Evolutionary conservation across 2,113 vertebrate genomes (phyloP), one percentile per base, ranked within the genome.

Genomic region (Clarias batrachus): DNA sequence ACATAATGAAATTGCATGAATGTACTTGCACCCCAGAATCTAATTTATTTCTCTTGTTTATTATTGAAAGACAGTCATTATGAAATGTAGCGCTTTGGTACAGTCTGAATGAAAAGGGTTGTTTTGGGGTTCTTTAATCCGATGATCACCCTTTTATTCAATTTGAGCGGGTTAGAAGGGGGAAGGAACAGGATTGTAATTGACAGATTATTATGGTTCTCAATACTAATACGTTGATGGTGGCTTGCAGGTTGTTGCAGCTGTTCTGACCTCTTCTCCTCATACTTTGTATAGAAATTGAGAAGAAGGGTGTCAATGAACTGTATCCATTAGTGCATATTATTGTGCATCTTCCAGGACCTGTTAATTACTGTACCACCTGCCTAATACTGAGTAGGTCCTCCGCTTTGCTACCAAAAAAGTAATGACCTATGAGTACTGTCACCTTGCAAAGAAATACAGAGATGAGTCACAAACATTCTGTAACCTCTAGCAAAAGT

Each of bases 1-100:
- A 94, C 94, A 59, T 87, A 89, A 89, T 87, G 80, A 89, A 89
- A 89, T 90, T 89, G 81, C 60, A 82, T 74, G 84, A 89, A 87
- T 85, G 86, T 85, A 70, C 88, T 84, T 80, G 81, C 87, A 94
- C 94, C 94, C 92, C 87, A 93, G 94, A 96, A 96, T 96, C 95
- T 95, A 96, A 96, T 97, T 95, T 94, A 95, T 95, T 96, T 95
- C 94, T 94, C 94, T 94, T 96, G 96, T 96, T 96, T 95, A 95
- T 96, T 96, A 95, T 87, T 93, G 94, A 94, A 93, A 95, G 95
- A 95, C 96, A 94, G 93, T 95, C 93, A 94, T 95, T 96, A 95
- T 95, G 94, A 95, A 94, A 95, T 93, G 93, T 94, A 94, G 91
- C 94, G 95, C 92, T 94, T 93, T 93, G 90, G 83, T 88, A 90